A percentile compares a stretch with the other conserved stretches of the same genome.
These are phyloP conservation scores for Pantala flavescens DNA, from an alignment of 1,140 invertebrate species.

Conservation along the genomic window DNA sequence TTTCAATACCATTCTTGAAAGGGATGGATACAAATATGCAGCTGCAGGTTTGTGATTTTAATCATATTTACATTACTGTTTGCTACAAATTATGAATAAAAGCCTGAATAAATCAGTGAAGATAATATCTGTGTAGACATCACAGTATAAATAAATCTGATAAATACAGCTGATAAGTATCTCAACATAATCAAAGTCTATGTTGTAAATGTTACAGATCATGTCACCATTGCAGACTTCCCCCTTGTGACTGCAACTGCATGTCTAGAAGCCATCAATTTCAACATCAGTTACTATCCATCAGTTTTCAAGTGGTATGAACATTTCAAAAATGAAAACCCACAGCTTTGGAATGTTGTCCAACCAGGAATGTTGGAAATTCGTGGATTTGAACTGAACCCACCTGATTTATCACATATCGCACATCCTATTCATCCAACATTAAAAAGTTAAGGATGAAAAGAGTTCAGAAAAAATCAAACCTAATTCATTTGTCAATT, in stretches of 20 bases:
- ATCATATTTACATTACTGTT: too few relatives aligned
- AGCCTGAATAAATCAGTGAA: too few relatives aligned
- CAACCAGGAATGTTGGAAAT: conserved; percentile 54
- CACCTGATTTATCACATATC: conserved; percentile 46
- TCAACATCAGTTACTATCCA: conserved; percentile 45
- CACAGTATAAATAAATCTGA: too few relatives aligned
- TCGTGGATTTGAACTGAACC: conserved; percentile 49
- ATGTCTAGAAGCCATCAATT: conserved; percentile 57
- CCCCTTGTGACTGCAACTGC: conserved; percentile 54
- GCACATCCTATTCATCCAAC: neutral
- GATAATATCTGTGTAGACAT: too few relatives aligned
- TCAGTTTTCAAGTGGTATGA: conserved; percentile 51
- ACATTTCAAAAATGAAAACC: conserved; percentile 53
- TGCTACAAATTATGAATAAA: too few relatives aligned
- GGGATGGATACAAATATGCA: conserved; percentile 48
- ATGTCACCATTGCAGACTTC: conserved; percentile 63
- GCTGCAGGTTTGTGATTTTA: conserved; percentile 37
- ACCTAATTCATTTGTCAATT: neutral
- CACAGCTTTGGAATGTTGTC: conserved; percentile 55
- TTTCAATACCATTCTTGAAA: conserved; percentile 54
- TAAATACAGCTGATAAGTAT: too few relatives aligned
- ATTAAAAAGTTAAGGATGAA: neutral
- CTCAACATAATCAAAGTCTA: too few relatives aligned
- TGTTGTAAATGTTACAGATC: conserved; percentile 37
- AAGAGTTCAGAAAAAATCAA: neutral